Conservation (phyloP, 2,797 vertebrate species). For the Alauda arvensis region DNA sequence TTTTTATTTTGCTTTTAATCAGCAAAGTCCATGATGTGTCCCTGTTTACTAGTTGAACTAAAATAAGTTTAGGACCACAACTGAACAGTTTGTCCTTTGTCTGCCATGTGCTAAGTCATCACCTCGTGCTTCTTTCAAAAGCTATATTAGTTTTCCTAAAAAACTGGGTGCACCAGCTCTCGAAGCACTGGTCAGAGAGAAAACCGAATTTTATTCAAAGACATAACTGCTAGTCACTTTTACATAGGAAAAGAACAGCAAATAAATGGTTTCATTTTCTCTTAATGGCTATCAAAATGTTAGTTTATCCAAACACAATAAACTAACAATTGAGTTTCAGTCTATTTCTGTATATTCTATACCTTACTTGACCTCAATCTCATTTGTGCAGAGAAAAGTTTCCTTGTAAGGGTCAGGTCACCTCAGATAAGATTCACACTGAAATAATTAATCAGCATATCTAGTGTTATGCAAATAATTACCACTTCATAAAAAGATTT, state of each 20-base stretch:
- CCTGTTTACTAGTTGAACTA: constrained; percentile 22
- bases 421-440: neutral
- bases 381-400: neutral
- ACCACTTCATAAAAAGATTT: neutral
- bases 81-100: constrained; percentile 13
- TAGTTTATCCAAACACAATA: neutral
- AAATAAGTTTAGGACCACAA: constrained; percentile 27
- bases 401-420: neutral
- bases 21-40: constrained; percentile 4
- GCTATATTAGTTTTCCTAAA: neutral
- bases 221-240: neutral
- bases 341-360: neutral
- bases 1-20: constrained; percentile 53
- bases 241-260: neutral
- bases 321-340: neutral
- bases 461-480: neutral
- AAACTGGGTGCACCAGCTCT: neutral
- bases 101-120: constrained; percentile 24
- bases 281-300: neutral
- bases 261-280: neutral
- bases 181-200: neutral
- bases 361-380: neutral
- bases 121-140: constrained; percentile 4
- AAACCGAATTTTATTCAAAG: neutral
- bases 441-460: neutral